These are phyloP conservation scores for Aporophyla lueneburgensis DNA, from an alignment of 2,888 invertebrate genomes.

Conservation along the genomic window DNA sequence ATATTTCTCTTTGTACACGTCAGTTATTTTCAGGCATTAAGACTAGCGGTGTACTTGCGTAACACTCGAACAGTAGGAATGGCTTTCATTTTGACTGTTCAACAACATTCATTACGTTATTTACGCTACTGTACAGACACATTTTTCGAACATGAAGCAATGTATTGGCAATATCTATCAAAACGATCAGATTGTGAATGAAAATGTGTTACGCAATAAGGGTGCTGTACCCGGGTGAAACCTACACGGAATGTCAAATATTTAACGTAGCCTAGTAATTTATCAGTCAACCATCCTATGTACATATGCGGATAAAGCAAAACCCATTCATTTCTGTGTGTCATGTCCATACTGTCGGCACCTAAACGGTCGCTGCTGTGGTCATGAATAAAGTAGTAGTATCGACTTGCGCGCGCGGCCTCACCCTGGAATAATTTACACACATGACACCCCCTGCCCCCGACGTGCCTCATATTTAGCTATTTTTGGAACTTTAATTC, in stretches of 20 bases:
- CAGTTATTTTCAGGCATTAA: constrained; percentile 27
- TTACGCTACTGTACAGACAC: too few species aligned
- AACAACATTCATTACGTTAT: too few species aligned
- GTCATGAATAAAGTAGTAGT: constrained; percentile 89
- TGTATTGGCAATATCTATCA: too few species aligned
- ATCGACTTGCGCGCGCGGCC: constrained; percentile 85
- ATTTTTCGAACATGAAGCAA: too few species aligned
- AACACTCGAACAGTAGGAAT: too few species aligned
- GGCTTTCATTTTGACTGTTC: too few species aligned
- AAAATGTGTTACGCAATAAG: too few species aligned
- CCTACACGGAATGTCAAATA: constrained; percentile 15
- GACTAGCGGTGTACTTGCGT: neutral
- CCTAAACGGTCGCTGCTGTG: constrained; percentile 82
- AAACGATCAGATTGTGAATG: too few species aligned
- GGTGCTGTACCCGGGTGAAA: neutral
- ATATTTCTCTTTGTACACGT: constrained; percentile 28
- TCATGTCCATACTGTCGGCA: constrained; percentile 76
- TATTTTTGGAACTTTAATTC: constrained; percentile 80
- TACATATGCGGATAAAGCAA: constrained; percentile 46
- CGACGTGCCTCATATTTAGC: constrained; percentile 68
- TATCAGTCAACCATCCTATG: constrained; percentile 31
- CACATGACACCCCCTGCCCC: constrained; percentile 75
- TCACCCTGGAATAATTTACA: constrained; percentile 87
- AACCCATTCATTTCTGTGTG: constrained; percentile 61
- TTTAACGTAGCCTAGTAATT: constrained; percentile 22